Conservation (phyloP, 1,140 invertebrate species). For the Drosophila malerkotliana region DNA sequence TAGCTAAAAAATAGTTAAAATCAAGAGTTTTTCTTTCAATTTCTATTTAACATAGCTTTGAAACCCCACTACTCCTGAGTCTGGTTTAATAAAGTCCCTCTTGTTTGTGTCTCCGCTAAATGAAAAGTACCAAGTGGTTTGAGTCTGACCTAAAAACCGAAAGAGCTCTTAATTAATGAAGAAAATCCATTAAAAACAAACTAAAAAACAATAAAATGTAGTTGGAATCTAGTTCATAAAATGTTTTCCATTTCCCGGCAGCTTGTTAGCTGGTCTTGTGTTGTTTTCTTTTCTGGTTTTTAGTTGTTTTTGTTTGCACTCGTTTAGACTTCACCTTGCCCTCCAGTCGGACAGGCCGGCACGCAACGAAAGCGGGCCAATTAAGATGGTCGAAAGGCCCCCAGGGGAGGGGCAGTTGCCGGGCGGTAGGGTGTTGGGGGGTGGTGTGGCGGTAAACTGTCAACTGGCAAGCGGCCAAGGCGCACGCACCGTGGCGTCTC, state of each 20-base stretch:
- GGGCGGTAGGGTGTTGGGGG: background rate
- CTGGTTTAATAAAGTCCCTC: background rate
- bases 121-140: background rate
- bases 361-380: constrained; percentile 50
- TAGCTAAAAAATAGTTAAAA: too few relatives aligned
- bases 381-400: constrained; percentile 16
- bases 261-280: background rate
- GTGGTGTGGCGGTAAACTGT: background rate
- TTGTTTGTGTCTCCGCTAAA: background rate
- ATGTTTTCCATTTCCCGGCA: background rate
- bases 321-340: constrained; percentile 13
- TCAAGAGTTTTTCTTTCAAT: too few relatives aligned
- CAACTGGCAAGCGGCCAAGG: constrained; percentile 53
- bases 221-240: background rate
- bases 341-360: constrained; percentile 27
- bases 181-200: background rate
- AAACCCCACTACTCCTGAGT: background rate
- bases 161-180: background rate
- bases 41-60: background rate
- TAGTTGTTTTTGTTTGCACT: background rate
- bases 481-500: constrained; percentile 48
- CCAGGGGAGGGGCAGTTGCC: background rate
- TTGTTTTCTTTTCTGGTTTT: background rate
- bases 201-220: background rate
- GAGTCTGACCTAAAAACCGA: background rate